Conservation (phyloP, 2,888 invertebrate genomes). For the Volucella inflata region DNA sequence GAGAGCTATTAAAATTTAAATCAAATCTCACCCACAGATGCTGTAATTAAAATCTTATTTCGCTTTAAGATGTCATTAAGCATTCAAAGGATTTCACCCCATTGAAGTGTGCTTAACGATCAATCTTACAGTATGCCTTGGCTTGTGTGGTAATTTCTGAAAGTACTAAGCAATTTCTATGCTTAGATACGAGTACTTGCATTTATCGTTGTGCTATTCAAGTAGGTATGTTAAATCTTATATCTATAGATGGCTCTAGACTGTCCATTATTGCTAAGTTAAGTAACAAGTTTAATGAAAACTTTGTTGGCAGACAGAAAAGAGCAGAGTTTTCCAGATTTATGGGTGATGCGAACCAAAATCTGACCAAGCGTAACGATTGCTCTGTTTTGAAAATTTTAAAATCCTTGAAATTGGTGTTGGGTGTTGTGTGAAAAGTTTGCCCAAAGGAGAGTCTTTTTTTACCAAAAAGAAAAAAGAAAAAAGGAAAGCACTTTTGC, state of each 20-base stretch:
- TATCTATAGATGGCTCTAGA: neutral
- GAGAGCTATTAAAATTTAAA: conserved; percentile 52
- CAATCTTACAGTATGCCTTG: too few relatives aligned
- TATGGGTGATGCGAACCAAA: conserved; percentile 29
- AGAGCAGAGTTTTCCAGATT: conserved; percentile 31
- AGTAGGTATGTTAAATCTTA: neutral
- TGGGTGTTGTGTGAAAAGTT: conserved; percentile 5
- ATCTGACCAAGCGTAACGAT: conserved; percentile 35
- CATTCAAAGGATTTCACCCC: conserved; percentile 36
- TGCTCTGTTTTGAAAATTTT: conserved; percentile 13
- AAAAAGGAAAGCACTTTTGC: neutral
- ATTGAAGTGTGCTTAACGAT: neutral
- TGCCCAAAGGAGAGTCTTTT: conserved; percentile 14
- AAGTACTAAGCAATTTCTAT: neutral
- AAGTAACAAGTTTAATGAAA: conserved; percentile 13
- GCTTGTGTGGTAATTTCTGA: neutral
- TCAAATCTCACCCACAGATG: conserved; percentile 40
- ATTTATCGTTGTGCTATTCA: neutral
- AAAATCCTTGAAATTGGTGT: neutral
- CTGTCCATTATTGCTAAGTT: neutral
- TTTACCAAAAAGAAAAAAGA: neutral
- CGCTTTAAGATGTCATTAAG: conserved; percentile 51
- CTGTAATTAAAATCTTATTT: conserved; percentile 66
- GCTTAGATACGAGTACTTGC: neutral
- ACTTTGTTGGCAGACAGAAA: neutral